Base-by-base conservation (phyloP, 1,140 invertebrate species). In the Apolygus lucorum region DNA sequence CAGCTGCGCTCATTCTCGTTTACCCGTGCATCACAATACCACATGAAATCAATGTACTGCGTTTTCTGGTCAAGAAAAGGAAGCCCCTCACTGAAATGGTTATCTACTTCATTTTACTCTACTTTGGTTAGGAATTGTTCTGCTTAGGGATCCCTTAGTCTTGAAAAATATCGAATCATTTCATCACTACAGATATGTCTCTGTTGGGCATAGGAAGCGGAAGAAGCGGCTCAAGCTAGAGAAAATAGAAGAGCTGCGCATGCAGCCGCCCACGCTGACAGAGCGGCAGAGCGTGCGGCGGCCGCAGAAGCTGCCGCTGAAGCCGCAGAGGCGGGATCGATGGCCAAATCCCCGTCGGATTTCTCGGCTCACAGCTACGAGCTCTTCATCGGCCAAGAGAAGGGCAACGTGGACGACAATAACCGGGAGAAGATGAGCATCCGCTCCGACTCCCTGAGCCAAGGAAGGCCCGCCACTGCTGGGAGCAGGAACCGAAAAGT, bases 351-450 rank as follows among this genome's bases (percentile, higher is more conserved):
- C 28, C 91, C 92, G 8, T 94, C 92, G 49, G 89, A 89, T 76
- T 92, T 90, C 78, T 95, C 92, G 17, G 91, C 90, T 77, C 88
- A 90, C 74, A 93, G 92, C 79, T 94, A 94, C 80, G 92, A 95
- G 79, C 81, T 93, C 63, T 94, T 92, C 80, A 89, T 92, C 65
- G 89, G 88, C 70, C 90, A 92, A 77, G 90, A 92, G 74, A 90
- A 90, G 74, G 88, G 88, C 73, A 89, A 90, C 78, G 87, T 88
- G 74, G 90, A 93, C 77, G 90, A 90, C 82, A 92, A 93, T 82
- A 87, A 88, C 75, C 90, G 91, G 77, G 92, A 95, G 79, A 89
- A 90, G 78, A 92, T 93, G 86, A 93, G 91, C 80, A 88, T 94
- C 68, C 85, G 90, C 77, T 94, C 91, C 77, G 90, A 91, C 74